Conservation (phyloP, 2,113 vertebrate genomes). For the Ptyas mucosa region DNA sequence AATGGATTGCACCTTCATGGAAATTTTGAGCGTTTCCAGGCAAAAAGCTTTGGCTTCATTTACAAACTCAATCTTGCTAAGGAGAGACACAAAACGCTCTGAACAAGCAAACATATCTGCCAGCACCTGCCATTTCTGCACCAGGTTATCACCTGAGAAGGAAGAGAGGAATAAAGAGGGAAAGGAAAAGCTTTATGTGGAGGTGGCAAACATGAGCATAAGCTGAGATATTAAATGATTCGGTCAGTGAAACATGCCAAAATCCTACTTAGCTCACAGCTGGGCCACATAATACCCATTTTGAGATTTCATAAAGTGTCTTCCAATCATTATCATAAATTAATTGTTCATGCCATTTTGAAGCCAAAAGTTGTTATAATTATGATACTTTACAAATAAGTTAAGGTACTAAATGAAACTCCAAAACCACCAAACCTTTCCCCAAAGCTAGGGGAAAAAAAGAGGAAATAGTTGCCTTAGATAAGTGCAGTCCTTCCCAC, state of each 20-base stretch:
- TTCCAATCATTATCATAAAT: not conserved
- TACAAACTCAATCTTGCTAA: slow-evolving; percentile 71
- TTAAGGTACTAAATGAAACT: not conserved
- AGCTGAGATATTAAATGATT: not conserved
- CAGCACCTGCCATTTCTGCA: slow-evolving; percentile 89
- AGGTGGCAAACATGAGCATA: not conserved
- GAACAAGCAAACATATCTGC: slow-evolving; percentile 80
- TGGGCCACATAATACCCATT: not conserved
- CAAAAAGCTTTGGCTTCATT: slow-evolving; percentile 86
- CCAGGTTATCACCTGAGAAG: slow-evolving; percentile 79
- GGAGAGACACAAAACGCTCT: slow-evolving; percentile 70
- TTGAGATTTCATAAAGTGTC: not conserved
- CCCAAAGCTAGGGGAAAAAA: not conserved
- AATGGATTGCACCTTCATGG: slow-evolving; percentile 79
- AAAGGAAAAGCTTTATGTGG: not conserved
- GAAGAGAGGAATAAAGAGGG: not conserved
- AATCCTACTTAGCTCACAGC: not conserved
- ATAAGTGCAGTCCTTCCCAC: not conserved
- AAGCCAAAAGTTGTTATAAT: not conserved
- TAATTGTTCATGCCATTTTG: not conserved
- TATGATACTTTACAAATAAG: not conserved
- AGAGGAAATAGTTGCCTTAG: not conserved
- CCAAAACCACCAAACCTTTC: not conserved
- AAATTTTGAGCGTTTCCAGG: slow-evolving; percentile 81
- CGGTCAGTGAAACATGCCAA: not conserved